Evolutionary conservation across 2,113 vertebrate species (phyloP).

Genomic region (Gymnobelideus leadbeateri): DNA sequence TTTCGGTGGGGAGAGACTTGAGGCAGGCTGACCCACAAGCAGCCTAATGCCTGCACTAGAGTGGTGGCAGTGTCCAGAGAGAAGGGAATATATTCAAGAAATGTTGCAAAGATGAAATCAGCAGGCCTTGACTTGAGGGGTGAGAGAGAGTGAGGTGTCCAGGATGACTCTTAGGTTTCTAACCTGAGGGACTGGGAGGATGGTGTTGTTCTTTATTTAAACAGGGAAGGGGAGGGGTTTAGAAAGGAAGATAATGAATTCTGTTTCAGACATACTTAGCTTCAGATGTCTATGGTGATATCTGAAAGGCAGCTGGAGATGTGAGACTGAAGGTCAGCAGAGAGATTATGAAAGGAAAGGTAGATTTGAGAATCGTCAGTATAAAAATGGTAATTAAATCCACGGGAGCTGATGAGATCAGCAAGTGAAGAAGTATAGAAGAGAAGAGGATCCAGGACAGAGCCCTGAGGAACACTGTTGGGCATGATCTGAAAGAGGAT

Average conservation of each 20-base stretch:
- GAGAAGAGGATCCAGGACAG: too few species aligned
- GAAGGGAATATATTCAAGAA: too few species aligned
- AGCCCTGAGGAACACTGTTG: too few species aligned
- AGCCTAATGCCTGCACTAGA: background rate
- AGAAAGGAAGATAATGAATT: background rate
- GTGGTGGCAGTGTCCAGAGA: too few species aligned
- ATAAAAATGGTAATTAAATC: background rate
- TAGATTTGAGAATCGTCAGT: slow-evolving; percentile 16
- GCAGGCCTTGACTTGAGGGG: background rate
- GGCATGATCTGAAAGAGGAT: background rate
- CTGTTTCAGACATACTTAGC: background rate
- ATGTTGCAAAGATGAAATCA: background rate
- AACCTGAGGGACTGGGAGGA: background rate
- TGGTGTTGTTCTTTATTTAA: background rate
- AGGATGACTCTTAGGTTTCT: background rate
- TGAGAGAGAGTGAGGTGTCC: background rate
- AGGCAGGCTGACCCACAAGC: background rate
- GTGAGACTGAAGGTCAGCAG: background rate
- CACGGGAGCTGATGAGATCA: too few species aligned
- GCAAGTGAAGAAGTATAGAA: too few species aligned
- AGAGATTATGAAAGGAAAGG: background rate
- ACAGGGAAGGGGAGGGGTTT: background rate
- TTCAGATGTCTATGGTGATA: background rate
- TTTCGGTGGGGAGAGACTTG: background rate
- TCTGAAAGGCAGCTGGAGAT: background rate